Evolutionary conservation across 2,888 invertebrate species (phyloP).

Genomic region (Frankliniella fusca): DNA sequence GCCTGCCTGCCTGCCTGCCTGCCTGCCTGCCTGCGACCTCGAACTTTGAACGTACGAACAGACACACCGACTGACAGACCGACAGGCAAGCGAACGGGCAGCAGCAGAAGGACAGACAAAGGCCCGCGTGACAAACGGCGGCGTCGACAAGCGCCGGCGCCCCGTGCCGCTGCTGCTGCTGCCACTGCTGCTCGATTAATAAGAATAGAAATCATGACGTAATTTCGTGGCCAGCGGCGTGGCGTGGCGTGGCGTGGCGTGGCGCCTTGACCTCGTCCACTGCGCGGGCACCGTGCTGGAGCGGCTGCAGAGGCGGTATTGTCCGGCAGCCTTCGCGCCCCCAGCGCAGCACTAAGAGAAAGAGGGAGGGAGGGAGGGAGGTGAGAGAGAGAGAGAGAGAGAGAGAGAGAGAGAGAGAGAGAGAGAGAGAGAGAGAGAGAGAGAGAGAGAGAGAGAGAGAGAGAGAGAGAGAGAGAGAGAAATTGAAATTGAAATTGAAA

Average conservation of each 20-base stretch:
- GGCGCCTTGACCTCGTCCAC: not conserved
- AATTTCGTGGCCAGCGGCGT: not conserved
- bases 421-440: not conserved
- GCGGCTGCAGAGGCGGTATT: not conserved
- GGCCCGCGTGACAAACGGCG: too few relatives aligned
- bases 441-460: too few relatives aligned
- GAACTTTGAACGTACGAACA: too few relatives aligned
- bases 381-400: not conserved
- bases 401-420: not conserved
- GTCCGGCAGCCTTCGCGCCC: not conserved
- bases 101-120: too few relatives aligned
- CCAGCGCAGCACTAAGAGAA: not conserved
- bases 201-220: conserved; percentile 4
- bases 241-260: not conserved
- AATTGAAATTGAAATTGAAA: too few relatives aligned
- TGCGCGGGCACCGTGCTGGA: not conserved
- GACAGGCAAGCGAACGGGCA: too few relatives aligned
- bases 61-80: too few relatives aligned
- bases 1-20: too few relatives aligned
- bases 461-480: too few relatives aligned
- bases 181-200: not conserved
- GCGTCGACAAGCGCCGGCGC: too few relatives aligned
- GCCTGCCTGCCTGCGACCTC: too few relatives aligned
- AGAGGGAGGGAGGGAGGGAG: not conserved
- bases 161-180: too few relatives aligned